Evolutionary conservation across 2,888 invertebrate species (phyloP), one percentile per base, ranked within the genome.

Genomic region (Gnatocerus cornutus): DNA sequence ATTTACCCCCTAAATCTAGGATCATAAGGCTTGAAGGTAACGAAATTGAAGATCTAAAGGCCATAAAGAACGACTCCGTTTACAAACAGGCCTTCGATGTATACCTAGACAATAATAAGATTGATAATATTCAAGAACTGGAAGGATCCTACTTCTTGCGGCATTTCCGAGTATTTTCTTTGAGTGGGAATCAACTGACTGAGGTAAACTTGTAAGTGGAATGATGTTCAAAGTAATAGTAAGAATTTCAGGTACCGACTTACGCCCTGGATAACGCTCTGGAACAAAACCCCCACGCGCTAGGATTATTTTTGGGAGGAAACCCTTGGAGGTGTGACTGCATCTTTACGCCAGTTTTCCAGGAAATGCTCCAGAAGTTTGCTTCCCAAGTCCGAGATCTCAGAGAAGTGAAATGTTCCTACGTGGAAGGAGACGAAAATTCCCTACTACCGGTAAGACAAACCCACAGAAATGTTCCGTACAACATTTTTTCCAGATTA

Each of bases 281-380:
- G 21, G 89, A 91, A 76, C 89, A 89, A 55, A 95, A 94, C 82
- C 88, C 88, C 43, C 90, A 91, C 75, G 92, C 91, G 39, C 90
- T 90, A 78, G 87, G 90, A 65, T 85, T 95, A 29, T 89, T 88
- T 78, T 85, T 95, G 0, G 93, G 93, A 0, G 87, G 88, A 71
- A 95, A 95, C 84, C 93, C 94, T 0, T 95, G 94, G 94, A 87
- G 90, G 21, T 95, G 95, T 80, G 93, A 94, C 78, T 95, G 95
- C 75, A 89, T 89, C 73, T 94, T 92, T 82, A 91, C 92, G 3
- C 93, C 94, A 45, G 87, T 90, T 39, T 93, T 95, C 80, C 92
- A 93, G 79, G 83, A 89, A 45, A 83, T 91, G 48, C 82, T 92
- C 8, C 87, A 89, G 73, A 92, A 91, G 79, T 93, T 94, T 81